Evolutionary conservation across 2,888 invertebrate species (phyloP).

Genomic region (Tetranychus truncatus): DNA sequence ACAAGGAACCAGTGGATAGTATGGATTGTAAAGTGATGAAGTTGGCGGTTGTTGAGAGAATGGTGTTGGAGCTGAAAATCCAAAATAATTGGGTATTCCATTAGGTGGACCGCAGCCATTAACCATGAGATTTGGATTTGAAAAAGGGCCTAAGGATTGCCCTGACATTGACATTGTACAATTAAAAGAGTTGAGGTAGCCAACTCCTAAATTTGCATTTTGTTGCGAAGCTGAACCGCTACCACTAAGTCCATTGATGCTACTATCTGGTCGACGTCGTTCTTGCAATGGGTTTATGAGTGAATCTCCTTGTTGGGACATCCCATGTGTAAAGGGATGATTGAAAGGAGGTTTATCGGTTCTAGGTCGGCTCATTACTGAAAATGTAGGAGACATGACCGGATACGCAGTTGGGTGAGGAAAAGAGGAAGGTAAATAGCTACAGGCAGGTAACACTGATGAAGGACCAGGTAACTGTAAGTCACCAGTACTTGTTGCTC

Average conservation of each 20-base stretch:
- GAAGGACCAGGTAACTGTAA: slow-evolving; percentile 12
- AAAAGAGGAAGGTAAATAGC: neutral
- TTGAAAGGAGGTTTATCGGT: neutral
- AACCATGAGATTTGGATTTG: neutral
- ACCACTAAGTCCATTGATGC: neutral
- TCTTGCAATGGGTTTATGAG: slow-evolving; percentile 18
- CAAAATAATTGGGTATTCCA: neutral
- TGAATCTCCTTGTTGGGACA: slow-evolving; percentile 24
- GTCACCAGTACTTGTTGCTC: slow-evolving; percentile 26
- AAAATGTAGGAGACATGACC: neutral
- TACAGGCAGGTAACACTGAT: neutral
- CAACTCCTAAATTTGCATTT: slow-evolving; percentile 8
- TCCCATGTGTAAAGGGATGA: slow-evolving; percentile 26
- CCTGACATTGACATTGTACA: neutral
- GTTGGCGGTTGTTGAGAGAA: neutral
- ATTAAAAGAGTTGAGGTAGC: neutral
- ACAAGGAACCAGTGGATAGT: neutral
- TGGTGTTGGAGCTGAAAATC: neutral
- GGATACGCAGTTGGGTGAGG: neutral
- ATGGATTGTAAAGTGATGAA: neutral
- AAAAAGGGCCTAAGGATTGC: neutral
- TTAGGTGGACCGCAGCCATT: neutral
- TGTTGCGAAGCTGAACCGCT: neutral
- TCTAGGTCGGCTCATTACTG: neutral
- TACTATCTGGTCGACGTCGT: slow-evolving; percentile 19